Base-by-base conservation (phyloP, 2,888 invertebrate genomes). In the Andrena praecox region DNA sequence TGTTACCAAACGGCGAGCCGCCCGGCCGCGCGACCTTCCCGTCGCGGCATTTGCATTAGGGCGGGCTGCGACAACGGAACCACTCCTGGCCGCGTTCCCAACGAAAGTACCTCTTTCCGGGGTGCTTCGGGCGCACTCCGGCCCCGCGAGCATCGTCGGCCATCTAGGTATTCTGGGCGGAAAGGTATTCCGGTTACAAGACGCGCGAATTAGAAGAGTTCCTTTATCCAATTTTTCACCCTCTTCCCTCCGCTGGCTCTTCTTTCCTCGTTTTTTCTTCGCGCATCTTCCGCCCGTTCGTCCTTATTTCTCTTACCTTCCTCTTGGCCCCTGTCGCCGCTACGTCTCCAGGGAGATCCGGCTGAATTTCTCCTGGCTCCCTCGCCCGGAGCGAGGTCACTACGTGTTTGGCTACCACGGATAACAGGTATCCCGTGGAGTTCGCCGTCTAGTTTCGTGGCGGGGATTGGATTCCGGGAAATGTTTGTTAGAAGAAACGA, bases 71-170 rank as follows among this genome's bases (percentile, higher is more conserved):
- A 80, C 82, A 79, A 80, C 85, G 77, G 78, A 70, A 84, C 59
- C 72, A 82, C 48, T 70, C 63, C 82, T 89, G 89, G 88, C 88
- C 72, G 74, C 75, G 82, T 86, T 89, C 88, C 88, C 88, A 84
- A 75, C 88, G 77, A 77, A 79, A 89, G 85, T 77, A 83, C 85
- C 79, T n/a, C 87, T 85, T 88, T 78, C 75, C 83, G 78, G 78
- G 35, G 67, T 66, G 77, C 75, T 82, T 78, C 35, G 71, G 82
- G 85, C 74, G 54, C 80, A 70, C 87, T 89, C 80, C 70, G 79
- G 64, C 70, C 56, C 69, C 74, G 75, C 42, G 81, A 89, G 88
- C 85, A 87, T 84, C 88, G 86, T 83, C 88, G 87, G 80, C 70
- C 81, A 66, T 52, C 76, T 80, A 80, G 81, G 63, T 70, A 52